Evolutionary conservation across 2,797 vertebrate genomes (phyloP).

Genomic region (Gymnoscopelus braueri): DNA sequence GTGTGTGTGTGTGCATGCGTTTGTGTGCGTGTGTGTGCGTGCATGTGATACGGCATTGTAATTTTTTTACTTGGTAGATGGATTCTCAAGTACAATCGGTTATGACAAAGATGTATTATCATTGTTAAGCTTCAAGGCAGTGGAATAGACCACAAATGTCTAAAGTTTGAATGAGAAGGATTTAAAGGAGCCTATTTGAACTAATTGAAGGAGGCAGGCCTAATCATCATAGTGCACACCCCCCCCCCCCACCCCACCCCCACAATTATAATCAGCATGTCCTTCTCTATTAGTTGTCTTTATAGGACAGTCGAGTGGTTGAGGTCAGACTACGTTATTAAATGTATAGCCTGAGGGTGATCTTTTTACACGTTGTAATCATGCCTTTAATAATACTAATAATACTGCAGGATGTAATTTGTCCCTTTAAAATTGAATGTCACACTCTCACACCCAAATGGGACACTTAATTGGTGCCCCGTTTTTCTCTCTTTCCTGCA

Average conservation of each 20-base stretch:
- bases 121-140: background rate
- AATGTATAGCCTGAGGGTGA: conserved; percentile 54
- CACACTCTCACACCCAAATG: conserved; percentile 59
- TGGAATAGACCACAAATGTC: conserved; percentile 11
- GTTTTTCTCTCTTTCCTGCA: conserved; percentile 45
- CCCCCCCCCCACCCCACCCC: conserved; percentile 26
- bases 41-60: too few species aligned
- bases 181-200: conserved; percentile 40
- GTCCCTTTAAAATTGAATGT: conserved; percentile 54
- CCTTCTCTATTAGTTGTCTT: conserved; percentile 45
- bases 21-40: too few species aligned
- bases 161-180: conserved; percentile 18
- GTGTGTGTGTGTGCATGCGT: too few species aligned
- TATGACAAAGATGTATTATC: background rate
- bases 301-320: conserved; percentile 46
- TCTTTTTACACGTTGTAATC: conserved; percentile 50
- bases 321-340: conserved; percentile 61
- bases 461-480: conserved; percentile 61
- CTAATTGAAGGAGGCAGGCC: conserved; percentile 45
- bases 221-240: conserved; percentile 39
- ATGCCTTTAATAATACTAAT: conserved; percentile 66
- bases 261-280: conserved; percentile 32
- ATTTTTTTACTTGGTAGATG: too few species aligned
- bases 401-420: conserved; percentile 70
- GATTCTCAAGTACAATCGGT: too few species aligned